Conservation (phyloP, 2,113 vertebrate species). For the Bagarius yarrelli region DNA sequence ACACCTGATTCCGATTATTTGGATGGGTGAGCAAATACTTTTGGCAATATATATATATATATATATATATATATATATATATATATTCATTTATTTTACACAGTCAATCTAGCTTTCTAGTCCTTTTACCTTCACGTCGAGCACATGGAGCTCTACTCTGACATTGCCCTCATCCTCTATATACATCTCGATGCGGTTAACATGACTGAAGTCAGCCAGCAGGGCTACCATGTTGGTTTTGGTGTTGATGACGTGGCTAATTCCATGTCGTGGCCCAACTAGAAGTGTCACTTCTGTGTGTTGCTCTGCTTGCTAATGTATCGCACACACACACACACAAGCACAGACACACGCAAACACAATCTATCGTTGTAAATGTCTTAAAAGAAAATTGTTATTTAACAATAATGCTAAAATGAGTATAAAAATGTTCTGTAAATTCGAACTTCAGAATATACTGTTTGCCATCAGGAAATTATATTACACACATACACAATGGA, state of each 20-base stretch:
- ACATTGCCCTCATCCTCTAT: slow-evolving; percentile 88
- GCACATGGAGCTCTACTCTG: slow-evolving; percentile 91
- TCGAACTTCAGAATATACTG: not conserved
- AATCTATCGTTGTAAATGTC: not conserved
- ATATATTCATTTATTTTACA: no score
- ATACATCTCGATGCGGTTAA: slow-evolving; percentile 98
- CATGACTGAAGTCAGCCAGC: slow-evolving; percentile 95
- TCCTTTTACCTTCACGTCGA: slow-evolving; percentile 87
- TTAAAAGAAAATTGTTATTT: not conserved
- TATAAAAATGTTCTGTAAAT: not conserved
- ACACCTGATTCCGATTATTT: no score
- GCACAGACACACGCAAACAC: slow-evolving; percentile 4
- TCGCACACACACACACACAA: not conserved
- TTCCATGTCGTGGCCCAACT: slow-evolving; percentile 92
- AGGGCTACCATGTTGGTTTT: slow-evolving; percentile 96
- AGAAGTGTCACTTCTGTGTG: slow-evolving; percentile 93
- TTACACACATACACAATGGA: not conserved
- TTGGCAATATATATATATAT: no score
- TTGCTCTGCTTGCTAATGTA: slow-evolving; percentile 90
- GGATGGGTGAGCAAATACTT: no score
- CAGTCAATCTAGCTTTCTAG: no score
- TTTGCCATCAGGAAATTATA: not conserved
- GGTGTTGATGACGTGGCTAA: slow-evolving; percentile 97
- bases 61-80: no score
- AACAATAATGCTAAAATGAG: not conserved